These are phyloP conservation scores for Buathra laborator DNA, from an alignment of 2,888 invertebrate genomes.

Conservation along the genomic window DNA sequence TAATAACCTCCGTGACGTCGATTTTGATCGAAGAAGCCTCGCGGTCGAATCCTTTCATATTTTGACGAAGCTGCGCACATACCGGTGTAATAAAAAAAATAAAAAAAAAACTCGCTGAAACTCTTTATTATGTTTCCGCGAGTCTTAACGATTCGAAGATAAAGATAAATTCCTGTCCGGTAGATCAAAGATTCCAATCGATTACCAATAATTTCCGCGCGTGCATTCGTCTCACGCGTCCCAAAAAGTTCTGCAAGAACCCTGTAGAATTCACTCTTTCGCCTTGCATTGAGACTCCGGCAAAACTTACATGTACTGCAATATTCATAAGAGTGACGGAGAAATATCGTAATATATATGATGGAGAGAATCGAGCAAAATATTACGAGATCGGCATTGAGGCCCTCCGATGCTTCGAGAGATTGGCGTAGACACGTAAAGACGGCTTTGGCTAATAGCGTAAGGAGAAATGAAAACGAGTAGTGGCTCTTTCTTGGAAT, in stretches of 20 bases:
- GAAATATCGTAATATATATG: neutral
- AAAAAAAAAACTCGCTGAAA: conserved; percentile 6
- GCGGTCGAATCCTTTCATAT: conserved; percentile 16
- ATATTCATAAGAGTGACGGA: neutral
- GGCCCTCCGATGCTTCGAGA: conserved; percentile 31
- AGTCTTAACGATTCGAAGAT: conserved; percentile 1
- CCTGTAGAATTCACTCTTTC: too few relatives aligned
- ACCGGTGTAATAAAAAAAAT: conserved; percentile 21
- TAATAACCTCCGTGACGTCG: neutral
- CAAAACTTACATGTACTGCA: neutral
- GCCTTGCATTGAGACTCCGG: too few relatives aligned
- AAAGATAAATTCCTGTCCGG: neutral
- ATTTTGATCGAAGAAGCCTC: conserved; percentile 16
- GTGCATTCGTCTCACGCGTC: neutral
- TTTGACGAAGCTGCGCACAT: conserved; percentile 36
- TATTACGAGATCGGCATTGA: conserved; percentile 7
- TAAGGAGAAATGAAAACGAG: conserved; percentile 83
- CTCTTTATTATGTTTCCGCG: neutral
- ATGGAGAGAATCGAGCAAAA: conserved; percentile 24
- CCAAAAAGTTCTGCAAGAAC: too few relatives aligned
- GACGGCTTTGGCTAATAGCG: conserved; percentile 78
- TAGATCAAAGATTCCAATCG: neutral
- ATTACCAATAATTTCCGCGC: neutral
- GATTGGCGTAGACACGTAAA: conserved; percentile 47
- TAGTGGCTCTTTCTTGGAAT: conserved; percentile 79